Conservation (phyloP, 2,888 invertebrate genomes). For the Nemotelus pantherinus region DNA sequence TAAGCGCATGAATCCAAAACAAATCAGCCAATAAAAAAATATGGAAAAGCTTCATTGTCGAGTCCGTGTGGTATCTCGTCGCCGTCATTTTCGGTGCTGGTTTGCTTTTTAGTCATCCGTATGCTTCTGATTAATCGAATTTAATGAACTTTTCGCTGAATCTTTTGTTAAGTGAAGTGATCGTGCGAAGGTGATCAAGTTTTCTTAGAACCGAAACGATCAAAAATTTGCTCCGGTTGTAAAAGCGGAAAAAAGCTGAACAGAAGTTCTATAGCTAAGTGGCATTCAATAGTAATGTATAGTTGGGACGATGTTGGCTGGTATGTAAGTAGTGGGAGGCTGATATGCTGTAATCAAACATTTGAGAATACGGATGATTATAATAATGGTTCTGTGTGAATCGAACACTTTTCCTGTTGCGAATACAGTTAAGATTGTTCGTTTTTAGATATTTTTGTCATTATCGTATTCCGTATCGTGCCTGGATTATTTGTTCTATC, state of each 20-base stretch:
- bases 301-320: too few relatives aligned
- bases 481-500: too few relatives aligned
- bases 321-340: too few relatives aligned
- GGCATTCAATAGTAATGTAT: slow-evolving; percentile 11
- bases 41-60: background rate
- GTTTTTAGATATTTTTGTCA: too few relatives aligned
- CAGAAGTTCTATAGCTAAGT: background rate
- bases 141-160: slow-evolving; percentile 32
- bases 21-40: background rate
- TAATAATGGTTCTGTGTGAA: too few relatives aligned
- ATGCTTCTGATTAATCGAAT: slow-evolving; percentile 4
- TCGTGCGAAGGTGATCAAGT: slow-evolving; percentile 29
- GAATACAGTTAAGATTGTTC: too few relatives aligned
- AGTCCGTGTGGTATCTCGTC: background rate
- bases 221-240: slow-evolving; percentile 9
- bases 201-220: background rate
- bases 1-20: background rate
- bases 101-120: background rate
- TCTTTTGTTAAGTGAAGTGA: slow-evolving; percentile 9
- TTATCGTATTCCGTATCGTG: too few relatives aligned
- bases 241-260: background rate
- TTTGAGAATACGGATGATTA: too few relatives aligned
- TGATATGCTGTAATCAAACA: too few relatives aligned
- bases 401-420: too few relatives aligned
- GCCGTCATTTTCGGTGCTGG: too few relatives aligned